Evolutionary conservation across 1,140 invertebrate species (phyloP), one percentile per base, ranked within the genome.

Genomic region (Microplitis mediator): DNA sequence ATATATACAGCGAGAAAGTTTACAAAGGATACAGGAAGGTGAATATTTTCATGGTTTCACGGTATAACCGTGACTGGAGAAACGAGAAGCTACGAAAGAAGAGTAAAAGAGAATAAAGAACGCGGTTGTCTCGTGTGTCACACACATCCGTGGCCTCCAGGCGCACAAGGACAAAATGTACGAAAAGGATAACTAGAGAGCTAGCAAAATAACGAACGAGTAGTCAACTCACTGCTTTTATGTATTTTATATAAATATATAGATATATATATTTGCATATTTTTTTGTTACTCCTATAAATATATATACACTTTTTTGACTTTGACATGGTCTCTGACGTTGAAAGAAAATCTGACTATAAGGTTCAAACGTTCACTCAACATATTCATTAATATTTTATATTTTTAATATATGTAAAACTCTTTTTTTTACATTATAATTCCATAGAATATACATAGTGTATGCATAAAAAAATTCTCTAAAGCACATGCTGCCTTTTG

Each of bases 21-120:
- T 45, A 45, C 39, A 45, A 45, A 45, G 39, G 39, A 45, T 45
- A 45, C 39, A 45, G 39, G 39, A 45, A 45, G 39, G 39, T 45
- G 39, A 11, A 62, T 62, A 62, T 62, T 62, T 62, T 62, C 60
- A 62, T 62, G 60, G 31, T 34, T 31, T 62, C 31, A 13, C 60
- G 60, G 39, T 45, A 45, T 45, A 45, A 45, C 39, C 39, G 39
- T 45, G 39, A 45, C 60, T 31, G 60, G 14, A 62, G 13, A 62
- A 62, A 14, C 4, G 23, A 62, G 31, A 62, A 13, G 14, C 23
- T 23, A 62, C 23, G 60, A n/a, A 23, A 16, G 52, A 14, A 56
- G n/a, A 56, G 52, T 56, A 56, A 23, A 23, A 56, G 16, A 56
- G n/a, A 56, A 23, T 23, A 56, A 23, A 32, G 31, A 35, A 34